These are phyloP conservation scores for Illadopsis cleaveri DNA, from an alignment of 2,113 vertebrate species.

Conservation along the genomic window DNA sequence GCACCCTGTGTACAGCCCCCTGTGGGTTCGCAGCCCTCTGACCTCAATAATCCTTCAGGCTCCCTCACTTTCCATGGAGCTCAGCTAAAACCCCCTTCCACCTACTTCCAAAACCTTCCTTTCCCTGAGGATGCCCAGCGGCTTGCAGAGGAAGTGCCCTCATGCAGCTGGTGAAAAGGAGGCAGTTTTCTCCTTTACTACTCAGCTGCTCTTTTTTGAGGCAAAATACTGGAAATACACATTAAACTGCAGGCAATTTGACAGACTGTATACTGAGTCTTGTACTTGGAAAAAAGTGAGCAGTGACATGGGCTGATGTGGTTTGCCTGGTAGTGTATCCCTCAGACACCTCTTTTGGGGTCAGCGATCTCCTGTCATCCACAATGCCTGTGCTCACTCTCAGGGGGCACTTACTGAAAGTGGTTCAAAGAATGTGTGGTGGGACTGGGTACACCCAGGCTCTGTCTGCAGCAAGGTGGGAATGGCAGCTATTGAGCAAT, in stretches of 20 bases:
- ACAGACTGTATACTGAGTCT: neutral
- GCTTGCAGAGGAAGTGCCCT: fast-evolving
- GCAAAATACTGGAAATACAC: neutral
- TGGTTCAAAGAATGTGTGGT: neutral
- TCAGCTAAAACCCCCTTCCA: neutral
- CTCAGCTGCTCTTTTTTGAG: neutral
- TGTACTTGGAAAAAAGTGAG: neutral
- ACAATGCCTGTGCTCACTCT: neutral
- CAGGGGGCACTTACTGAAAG: neutral
- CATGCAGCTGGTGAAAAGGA: fast-evolving
- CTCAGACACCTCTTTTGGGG: neutral
- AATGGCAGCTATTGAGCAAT: neutral
- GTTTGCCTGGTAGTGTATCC: neutral
- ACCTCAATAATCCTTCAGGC: fast-evolving
- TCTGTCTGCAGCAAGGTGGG: neutral
- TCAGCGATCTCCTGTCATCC: too few species aligned
- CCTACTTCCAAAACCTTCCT: fast-evolving
- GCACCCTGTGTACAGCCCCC: fast-evolving
- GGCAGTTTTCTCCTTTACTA: fast-evolving
- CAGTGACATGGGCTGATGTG: neutral
- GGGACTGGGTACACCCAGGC: too few species aligned
- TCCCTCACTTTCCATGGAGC: fast-evolving
- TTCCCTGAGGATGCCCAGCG: fast-evolving
- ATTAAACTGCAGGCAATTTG: neutral
- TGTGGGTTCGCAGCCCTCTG: neutral